Conservation (phyloP, 1,140 invertebrate species). For the Camponotus pennsylvanicus region DNA sequence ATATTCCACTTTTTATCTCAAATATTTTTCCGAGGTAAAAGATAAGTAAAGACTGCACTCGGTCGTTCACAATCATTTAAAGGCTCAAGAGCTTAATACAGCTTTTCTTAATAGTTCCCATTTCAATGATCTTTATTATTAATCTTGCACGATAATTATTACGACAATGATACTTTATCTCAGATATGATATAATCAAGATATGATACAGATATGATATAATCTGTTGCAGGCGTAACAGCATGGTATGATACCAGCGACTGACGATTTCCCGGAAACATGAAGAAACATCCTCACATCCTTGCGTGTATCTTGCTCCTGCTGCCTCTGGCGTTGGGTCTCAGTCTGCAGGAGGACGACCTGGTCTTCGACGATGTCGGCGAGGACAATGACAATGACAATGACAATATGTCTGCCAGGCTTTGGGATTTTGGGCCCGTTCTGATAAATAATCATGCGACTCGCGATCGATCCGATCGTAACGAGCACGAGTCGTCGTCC, state of each 20-base stretch:
- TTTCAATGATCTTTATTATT: conserved; percentile 3
- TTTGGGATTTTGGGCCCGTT: not conserved
- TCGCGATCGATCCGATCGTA: conserved; percentile 28
- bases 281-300: conserved; percentile 79
- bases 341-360: conserved; percentile 82
- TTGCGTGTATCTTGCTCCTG: conserved; percentile 71
- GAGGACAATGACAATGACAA: conserved; percentile 70
- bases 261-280: conserved; percentile 76
- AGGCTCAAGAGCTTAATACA: not conserved
- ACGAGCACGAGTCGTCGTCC: conserved; percentile 26
- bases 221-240: conserved; percentile 77
- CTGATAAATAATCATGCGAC: conserved; percentile 46
- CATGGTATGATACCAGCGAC: conserved; percentile 82
- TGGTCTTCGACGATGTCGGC: conserved; percentile 84
- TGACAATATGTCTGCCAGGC: not conserved
- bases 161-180: conserved; percentile 31
- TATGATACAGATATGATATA: not conserved
- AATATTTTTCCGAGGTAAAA: not conserved
- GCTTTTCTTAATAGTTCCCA: not conserved
- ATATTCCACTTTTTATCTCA: not conserved
- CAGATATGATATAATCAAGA: not conserved
- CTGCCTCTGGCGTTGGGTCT: conserved; percentile 70
- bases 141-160: conserved; percentile 15
- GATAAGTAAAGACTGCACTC: not conserved
- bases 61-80: not conserved